Percentiles rank a stretch among this genome's conserved stretches.
Conservation (phyloP, 2,797 vertebrate genomes). For the Manis pentadactyla region DNA sequence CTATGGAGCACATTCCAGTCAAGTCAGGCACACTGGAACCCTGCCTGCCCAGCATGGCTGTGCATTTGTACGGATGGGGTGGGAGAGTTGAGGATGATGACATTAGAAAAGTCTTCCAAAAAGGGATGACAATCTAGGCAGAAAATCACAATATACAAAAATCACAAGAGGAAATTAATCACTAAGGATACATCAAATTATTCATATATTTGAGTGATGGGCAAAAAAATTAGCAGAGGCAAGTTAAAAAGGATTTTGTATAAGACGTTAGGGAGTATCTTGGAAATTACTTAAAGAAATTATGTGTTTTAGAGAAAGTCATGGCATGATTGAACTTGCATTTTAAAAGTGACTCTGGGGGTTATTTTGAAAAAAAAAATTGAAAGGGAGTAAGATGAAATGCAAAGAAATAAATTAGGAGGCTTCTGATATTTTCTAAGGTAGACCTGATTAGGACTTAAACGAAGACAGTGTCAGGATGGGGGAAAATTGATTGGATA, state of each 20-base stretch:
- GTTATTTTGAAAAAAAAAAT: neutral
- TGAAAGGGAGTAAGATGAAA: neutral
- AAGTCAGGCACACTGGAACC: neutral
- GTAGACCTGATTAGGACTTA: neutral
- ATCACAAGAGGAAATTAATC: neutral
- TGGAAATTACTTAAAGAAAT: neutral
- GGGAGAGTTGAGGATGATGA: neutral
- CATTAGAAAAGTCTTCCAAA: neutral
- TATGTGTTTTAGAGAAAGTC: neutral
- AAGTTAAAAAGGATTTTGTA: neutral
- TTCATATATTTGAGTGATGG: neutral
- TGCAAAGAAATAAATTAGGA: neutral
- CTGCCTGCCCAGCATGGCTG: neutral
- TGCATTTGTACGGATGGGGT: neutral
- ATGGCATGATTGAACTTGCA: neutral
- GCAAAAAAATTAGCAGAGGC: neutral
- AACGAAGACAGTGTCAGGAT: neutral
- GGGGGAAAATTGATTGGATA: neutral
- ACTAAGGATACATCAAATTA: neutral
- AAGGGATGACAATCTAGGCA: neutral
- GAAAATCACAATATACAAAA: neutral
- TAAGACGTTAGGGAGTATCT: neutral
- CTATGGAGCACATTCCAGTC: neutral
- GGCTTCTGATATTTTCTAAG: neutral
- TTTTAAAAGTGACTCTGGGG: neutral